A percentile compares a stretch with the other conserved stretches of the same genome.
phyloP scores from a whole-genome alignment of 23 tunicate species.

The Halocynthia aurantium region DNA sequence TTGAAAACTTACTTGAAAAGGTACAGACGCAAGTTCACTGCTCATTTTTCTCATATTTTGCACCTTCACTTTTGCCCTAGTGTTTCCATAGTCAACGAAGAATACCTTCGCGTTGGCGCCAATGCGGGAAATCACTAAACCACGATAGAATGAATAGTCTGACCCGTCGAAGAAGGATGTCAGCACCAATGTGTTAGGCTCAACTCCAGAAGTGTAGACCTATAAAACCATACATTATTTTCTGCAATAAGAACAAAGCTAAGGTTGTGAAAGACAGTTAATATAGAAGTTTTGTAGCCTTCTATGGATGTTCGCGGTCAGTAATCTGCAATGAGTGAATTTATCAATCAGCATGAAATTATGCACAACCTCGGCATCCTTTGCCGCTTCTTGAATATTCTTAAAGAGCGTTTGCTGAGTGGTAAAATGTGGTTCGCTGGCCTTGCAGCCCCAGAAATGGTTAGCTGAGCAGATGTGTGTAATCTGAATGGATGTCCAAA shows the following conservation, averaged over 20 bases:
- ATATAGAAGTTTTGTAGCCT: too few species aligned
- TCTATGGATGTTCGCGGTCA: too few species aligned
- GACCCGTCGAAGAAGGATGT: constrained; percentile 49
- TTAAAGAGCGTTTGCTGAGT: constrained; percentile 7
- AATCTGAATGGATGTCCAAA: constrained; percentile 28
- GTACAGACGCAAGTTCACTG: constrained; percentile 5
- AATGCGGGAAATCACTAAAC: constrained; percentile 19
- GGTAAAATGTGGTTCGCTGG: background rate
- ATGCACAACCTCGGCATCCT: background rate
- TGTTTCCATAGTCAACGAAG: constrained; percentile 81
- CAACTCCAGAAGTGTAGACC: background rate
- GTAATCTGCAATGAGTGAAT: too few species aligned
- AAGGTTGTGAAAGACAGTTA: too few species aligned
- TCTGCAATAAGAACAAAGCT: too few species aligned
- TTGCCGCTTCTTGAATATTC: constrained; percentile 14
- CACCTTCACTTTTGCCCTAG: constrained; percentile 1
- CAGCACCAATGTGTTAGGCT: constrained; percentile 30
- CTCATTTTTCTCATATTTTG: constrained; percentile 26
- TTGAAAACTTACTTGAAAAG: constrained; percentile 26
- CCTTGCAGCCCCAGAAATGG: constrained; percentile 63
- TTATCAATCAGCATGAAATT: too few species aligned
- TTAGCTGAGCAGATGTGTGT: constrained; percentile 33
- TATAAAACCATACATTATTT: too few species aligned
- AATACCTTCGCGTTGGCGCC: constrained; percentile 28
- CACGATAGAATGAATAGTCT: constrained; percentile 34